phyloP scores from a whole-genome alignment of 2,888 invertebrate genomes.

The Chymomyza amoena region DNA sequence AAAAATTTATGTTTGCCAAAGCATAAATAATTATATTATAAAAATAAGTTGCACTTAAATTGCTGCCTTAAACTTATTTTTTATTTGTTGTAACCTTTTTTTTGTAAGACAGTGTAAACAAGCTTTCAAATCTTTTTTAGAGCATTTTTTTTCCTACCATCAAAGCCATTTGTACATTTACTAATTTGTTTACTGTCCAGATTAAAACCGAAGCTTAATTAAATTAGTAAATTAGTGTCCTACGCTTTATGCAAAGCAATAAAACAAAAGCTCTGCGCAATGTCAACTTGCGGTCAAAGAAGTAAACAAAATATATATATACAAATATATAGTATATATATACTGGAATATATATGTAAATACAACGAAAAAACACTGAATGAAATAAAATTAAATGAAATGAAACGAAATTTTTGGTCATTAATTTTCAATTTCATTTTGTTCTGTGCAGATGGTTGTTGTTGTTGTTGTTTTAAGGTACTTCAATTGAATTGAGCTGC shows the following conservation, averaged over 20 bases:
- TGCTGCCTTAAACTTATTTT: too few species aligned
- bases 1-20: not conserved
- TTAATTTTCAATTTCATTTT: constrained; percentile 40
- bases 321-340: not conserved
- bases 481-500: not conserved
- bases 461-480: not conserved
- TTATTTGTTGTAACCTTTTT: too few species aligned
- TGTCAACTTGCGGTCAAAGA: constrained; percentile 33
- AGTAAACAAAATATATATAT: not conserved
- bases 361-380: not conserved
- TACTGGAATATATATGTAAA: too few species aligned
- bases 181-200: not conserved
- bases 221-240: not conserved
- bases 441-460: constrained; percentile 20
- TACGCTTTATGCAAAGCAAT: not conserved
- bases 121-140: too few species aligned
- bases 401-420: constrained; percentile 16
- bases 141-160: too few species aligned
- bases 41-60: too few species aligned
- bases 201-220: not conserved
- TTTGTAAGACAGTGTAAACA: too few species aligned
- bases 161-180: not conserved
- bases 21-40: too few species aligned
- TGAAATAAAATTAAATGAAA: not conserved
- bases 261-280: not conserved